Conservation (phyloP, 2,113 vertebrate species). For the Pseudopodoces humilis region DNA sequence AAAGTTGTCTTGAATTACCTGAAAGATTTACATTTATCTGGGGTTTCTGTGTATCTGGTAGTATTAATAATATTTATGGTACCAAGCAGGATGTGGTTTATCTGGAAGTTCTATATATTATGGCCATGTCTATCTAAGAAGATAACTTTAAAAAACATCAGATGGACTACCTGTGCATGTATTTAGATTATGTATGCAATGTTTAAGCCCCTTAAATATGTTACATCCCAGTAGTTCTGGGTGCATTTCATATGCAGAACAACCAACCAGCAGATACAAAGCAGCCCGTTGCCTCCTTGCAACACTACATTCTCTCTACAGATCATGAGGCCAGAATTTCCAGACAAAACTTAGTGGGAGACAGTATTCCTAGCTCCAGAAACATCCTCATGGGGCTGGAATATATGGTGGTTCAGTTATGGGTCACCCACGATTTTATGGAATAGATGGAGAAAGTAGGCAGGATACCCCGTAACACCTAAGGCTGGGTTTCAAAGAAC, state of each 20-base stretch:
- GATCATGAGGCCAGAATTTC: fast-evolving
- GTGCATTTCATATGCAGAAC: not conserved
- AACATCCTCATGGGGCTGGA: not conserved
- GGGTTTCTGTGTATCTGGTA: not conserved
- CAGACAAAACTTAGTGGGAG: not conserved
- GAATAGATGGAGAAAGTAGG: not conserved
- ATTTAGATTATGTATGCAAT: not conserved
- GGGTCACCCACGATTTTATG: too few relatives aligned
- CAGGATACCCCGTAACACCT: too few relatives aligned
- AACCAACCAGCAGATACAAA: not conserved
- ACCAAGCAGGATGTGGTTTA: not conserved
- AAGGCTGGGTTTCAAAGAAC: not conserved
- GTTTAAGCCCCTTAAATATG: not conserved
- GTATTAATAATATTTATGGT: not conserved
- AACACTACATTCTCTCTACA: not conserved
- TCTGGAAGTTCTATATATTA: not conserved
- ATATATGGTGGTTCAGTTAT: too few relatives aligned
- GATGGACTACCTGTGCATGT: not conserved
- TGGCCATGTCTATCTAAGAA: not conserved
- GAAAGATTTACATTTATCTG: not conserved
- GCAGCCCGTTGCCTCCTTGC: too few relatives aligned
- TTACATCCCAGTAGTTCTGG: not conserved
- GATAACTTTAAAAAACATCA: not conserved
- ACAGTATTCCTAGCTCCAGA: not conserved
- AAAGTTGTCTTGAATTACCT: not conserved